Evolutionary conservation across 1,140 invertebrate species (phyloP), one percentile per base, ranked within the genome.

Genomic region (Anastrepha ludens): DNA sequence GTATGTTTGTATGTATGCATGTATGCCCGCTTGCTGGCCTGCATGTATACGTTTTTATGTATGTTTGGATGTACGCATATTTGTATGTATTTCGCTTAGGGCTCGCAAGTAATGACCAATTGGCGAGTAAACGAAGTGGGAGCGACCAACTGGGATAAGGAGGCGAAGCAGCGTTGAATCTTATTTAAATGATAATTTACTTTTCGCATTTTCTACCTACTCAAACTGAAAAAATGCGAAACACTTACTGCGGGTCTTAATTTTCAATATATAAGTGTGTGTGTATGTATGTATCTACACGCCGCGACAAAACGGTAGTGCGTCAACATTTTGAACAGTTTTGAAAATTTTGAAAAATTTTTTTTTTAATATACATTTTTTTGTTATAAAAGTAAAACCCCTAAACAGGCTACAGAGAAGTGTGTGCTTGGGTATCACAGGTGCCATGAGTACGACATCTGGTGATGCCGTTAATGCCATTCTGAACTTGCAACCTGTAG

Each of bases 171-270:
- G 39, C 39, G 4, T 39, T 41, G 39, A 74, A 39, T 6, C 41
- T 74, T 74, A 74, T 74, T 74, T 44, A 74, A 74, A 74, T 47
- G 15, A 74, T 44, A 74, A 74, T 74, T 74, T 65, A 15, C 67
- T 39, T 70, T n/a, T 15, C 11, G 67, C 41, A 29, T 29, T 29
- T 29, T 29, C 29, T 29, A 29, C 29, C 29, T 1, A 29, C 29
- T 29, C 29, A 29, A 29, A 29, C 29, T 47, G 6, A 44, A 70
- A 8, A 74, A 74, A 47, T 13, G 67, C 67, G 39, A 74, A 47
- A 15, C 67, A 74, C 6, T 15, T 74, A 74, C 39, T 44, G 13
- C 9, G 2, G 13, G 3, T 8, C 29, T 67, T 67, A 11, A 67
- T 1, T 5, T 67, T 29, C 0, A 11, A 13, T 41, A 47, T 47